A percentile compares a stretch with the other conserved stretches of the same genome.
These are phyloP conservation scores for Conus ventricosus DNA, from an alignment of 1,140 invertebrate species.

Conservation along the genomic window DNA sequence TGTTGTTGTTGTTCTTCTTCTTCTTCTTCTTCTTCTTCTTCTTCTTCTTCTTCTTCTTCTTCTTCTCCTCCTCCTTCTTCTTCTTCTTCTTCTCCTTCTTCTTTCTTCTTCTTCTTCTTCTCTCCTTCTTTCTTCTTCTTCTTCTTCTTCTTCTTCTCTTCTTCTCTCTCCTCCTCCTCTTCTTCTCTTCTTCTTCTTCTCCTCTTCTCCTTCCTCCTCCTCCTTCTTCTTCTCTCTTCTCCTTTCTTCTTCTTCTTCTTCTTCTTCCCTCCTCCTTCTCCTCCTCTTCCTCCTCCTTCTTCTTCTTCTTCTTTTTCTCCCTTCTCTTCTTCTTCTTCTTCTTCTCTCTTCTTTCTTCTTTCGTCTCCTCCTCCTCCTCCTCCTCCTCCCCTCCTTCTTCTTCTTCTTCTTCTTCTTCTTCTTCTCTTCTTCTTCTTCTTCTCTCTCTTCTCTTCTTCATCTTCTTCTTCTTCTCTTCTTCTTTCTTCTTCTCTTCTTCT, in stretches of 20 bases:
- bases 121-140: not conserved
- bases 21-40: no score
- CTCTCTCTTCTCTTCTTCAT: no score
- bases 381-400: not conserved
- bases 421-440: no score
- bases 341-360: not conserved
- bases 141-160: not conserved
- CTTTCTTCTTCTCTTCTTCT: no score
- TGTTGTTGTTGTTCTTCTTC: no score
- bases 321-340: not conserved
- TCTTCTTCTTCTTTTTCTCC: not conserved
- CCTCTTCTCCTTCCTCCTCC: not conserved
- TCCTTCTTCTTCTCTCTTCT: not conserved
- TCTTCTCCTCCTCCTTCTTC: not conserved
- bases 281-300: not conserved
- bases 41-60: no score
- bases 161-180: not conserved
- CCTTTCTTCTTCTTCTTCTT: not conserved
- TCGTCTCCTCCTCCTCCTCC: no score
- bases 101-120: conserved; percentile 8
- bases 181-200: not conserved
- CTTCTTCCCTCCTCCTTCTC: not conserved
- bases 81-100: not conserved
- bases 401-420: no score
- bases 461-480: no score